phyloP scores from a whole-genome alignment of 2,113 vertebrate species.

The Rhagologus leucostigma region DNA sequence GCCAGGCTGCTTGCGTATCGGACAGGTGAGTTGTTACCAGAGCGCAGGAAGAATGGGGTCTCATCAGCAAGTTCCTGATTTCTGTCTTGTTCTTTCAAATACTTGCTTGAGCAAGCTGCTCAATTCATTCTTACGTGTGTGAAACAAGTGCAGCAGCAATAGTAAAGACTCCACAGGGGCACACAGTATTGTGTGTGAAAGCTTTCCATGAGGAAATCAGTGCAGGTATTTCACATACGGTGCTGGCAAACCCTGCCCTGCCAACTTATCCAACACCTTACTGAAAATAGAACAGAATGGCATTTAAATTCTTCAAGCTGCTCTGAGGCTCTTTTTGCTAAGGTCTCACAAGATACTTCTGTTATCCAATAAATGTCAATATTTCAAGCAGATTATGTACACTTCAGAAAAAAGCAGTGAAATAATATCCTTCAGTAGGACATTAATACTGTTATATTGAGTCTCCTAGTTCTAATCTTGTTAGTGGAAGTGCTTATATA shows the following conservation, averaged over 20 bases:
- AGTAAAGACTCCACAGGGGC: neutral
- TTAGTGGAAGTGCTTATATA: neutral
- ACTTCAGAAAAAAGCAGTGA: neutral
- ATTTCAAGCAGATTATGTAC: neutral
- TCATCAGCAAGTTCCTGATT: neutral
- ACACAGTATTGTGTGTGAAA: neutral
- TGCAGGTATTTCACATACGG: neutral
- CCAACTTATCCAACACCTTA: neutral
- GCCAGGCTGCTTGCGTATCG: conserved; percentile 86
- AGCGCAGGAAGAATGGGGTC: neutral
- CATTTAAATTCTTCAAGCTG: neutral
- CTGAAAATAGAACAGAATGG: neutral
- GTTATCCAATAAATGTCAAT: neutral
- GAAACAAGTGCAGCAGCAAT: neutral
- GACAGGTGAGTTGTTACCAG: conserved; percentile 79
- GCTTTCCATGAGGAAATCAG: neutral
- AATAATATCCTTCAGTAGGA: neutral
- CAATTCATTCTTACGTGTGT: neutral
- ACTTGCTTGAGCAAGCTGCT: neutral
- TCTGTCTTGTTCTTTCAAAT: neutral
- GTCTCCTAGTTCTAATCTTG: neutral
- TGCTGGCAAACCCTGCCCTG: neutral
- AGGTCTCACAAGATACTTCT: neutral
- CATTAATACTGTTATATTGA: neutral
- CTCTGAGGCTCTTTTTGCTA: neutral